Percentiles rank a stretch among this genome's conserved stretches.
Evolutionary conservation across 2,888 invertebrate genomes (phyloP).

Genomic region (Galerucella pusilla): DNA sequence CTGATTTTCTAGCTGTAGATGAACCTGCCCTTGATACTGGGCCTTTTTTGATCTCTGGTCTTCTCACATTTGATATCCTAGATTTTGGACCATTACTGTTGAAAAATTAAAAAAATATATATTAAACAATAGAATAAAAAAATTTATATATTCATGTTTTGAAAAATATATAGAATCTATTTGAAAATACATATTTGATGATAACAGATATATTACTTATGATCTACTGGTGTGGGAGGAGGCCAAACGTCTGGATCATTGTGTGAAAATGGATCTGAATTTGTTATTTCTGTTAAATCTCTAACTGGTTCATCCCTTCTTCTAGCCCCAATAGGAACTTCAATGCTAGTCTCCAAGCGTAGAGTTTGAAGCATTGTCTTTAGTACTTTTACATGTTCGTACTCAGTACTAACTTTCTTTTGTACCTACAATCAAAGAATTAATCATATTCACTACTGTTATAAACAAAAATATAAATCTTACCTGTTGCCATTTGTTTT

Average conservation of each 20-base stretch:
- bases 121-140: constrained; percentile 14
- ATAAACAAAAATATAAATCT: constrained; percentile 12
- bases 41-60: constrained; percentile 60
- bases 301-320: constrained; percentile 70
- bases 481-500: constrained; percentile 93
- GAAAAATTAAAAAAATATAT: constrained; percentile 33
- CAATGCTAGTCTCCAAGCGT: constrained; percentile 73
- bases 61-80: constrained; percentile 53
- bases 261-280: constrained; percentile 68
- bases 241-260: constrained; percentile 91
- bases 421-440: constrained; percentile 73
- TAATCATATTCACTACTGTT: not conserved
- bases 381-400: constrained; percentile 88
- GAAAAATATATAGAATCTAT: not conserved
- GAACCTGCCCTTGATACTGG: constrained; percentile 62
- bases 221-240: constrained; percentile 81
- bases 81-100: constrained; percentile 57
- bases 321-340: constrained; percentile 67
- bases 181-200: not conserved
- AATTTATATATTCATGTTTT: not conserved
- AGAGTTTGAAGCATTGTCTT: constrained; percentile 81
- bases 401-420: constrained; percentile 88
- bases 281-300: constrained; percentile 80
- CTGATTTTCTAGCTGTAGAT: constrained; percentile 56
- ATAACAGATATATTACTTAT: constrained; percentile 64